phyloP scores from a whole-genome alignment of 2,113 vertebrate species.

The Sinocyclocheilus maitianheensis region DNA sequence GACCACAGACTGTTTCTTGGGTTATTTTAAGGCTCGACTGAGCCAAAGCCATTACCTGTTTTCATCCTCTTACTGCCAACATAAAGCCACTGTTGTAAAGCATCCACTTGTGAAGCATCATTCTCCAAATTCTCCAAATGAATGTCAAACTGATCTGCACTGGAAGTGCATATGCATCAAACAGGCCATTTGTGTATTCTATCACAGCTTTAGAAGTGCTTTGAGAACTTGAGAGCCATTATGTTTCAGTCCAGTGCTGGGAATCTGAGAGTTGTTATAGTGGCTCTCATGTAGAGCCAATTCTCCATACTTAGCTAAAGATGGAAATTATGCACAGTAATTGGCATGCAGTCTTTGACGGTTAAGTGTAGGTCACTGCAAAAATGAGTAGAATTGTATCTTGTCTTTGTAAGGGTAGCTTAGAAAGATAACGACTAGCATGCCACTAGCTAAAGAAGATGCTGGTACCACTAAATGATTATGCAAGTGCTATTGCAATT shows the following conservation, averaged over 20 bases:
- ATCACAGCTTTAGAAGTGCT: conserved; percentile 3
- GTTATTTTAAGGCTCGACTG: background rate
- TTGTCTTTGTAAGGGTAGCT: background rate
- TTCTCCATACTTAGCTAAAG: conserved; percentile 30
- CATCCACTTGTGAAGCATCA: background rate
- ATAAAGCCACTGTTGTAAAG: conserved; percentile 2
- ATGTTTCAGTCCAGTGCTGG: background rate
- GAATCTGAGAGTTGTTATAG: background rate
- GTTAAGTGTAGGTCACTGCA: background rate
- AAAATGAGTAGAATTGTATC: background rate
- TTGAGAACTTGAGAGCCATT: conserved; percentile 3
- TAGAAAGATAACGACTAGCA: background rate
- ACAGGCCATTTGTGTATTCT: conserved; percentile 10
- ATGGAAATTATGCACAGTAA: background rate
- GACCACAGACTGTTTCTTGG: background rate
- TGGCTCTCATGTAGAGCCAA: conserved; percentile 2
- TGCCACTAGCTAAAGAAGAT: background rate
- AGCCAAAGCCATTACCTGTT: conserved; percentile 3
- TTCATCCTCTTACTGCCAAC: background rate
- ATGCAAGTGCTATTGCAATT: background rate
- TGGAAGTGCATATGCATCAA: conserved; percentile 3
- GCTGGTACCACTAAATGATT: conserved; percentile 13
- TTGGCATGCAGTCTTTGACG: background rate
- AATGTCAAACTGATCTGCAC: conserved; percentile 1
- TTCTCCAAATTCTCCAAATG: conserved; percentile 4